phyloP scores from a whole-genome alignment of 2,888 invertebrate species.

The Epistrophe grossulariae region DNA sequence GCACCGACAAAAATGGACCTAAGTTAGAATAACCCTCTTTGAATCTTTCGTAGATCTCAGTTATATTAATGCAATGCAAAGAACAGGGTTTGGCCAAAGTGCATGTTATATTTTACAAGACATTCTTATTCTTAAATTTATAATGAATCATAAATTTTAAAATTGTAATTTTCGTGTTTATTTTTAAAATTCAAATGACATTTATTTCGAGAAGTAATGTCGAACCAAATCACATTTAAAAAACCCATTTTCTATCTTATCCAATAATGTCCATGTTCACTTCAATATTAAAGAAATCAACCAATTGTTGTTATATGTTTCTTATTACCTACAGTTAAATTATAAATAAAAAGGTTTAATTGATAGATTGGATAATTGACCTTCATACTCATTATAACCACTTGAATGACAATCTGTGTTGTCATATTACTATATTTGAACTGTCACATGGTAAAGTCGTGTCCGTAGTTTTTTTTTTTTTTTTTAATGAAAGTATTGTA shows the following conservation, averaged over 20 bases:
- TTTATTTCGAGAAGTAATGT: not conserved
- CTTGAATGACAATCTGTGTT: constrained; percentile 7
- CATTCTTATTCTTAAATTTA: not conserved
- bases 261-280: not conserved
- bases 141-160: not conserved
- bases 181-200: not conserved
- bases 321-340: not conserved
- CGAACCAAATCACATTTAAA: not conserved
- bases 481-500: not conserved
- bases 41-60: no score
- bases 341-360: not conserved
- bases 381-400: constrained; percentile 6
- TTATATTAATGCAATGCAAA: no score
- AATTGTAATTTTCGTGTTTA: not conserved
- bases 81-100: no score
- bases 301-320: not conserved
- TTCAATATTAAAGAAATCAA: not conserved
- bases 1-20: no score
- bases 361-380: constrained; percentile 3
- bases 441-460: constrained; percentile 1
- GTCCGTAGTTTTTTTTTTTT: not conserved
- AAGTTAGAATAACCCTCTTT: no score
- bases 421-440: not conserved
- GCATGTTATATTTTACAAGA: no score
- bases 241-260: not conserved